These are phyloP conservation scores for Phymorhynchus buccinoides DNA, from an alignment of 1,140 invertebrate species.

Conservation along the genomic window DNA sequence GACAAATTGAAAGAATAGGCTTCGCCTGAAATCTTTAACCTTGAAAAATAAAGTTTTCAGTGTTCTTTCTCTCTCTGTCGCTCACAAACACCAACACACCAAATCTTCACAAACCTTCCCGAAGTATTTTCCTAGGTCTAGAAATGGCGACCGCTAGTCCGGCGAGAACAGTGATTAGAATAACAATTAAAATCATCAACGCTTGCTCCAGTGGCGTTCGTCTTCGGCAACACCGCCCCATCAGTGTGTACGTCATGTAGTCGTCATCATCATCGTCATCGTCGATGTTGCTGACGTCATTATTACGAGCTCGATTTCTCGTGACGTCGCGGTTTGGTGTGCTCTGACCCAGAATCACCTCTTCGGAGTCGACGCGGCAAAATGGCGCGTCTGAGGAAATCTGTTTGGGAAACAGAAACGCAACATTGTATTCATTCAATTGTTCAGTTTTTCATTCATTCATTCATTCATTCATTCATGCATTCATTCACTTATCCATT, in stretches of 20 bases:
- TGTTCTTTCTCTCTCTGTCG: no score
- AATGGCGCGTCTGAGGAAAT: neutral
- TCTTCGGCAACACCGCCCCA: neutral
- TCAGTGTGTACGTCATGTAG: neutral
- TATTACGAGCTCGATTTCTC: no score
- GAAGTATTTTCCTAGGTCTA: neutral
- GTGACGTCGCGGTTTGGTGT: no score
- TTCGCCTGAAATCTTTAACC: no score
- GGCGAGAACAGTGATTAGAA: neutral
- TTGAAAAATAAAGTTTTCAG: no score
- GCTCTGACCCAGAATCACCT: neutral
- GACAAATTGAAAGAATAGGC: no score
- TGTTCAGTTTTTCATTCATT: no score
- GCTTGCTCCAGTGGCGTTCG: neutral
- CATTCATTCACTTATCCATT: no score
- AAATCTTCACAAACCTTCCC: neutral
- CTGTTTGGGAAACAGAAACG: neutral
- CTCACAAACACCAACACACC: neutral
- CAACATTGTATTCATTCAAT: no score
- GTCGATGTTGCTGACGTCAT: neutral
- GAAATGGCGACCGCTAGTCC: neutral
- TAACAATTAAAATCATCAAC: neutral
- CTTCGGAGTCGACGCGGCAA: neutral
- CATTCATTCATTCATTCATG: no score
- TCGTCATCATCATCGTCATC: neutral